These are phyloP conservation scores for Petrolisthes manimaculis DNA, from an alignment of 2,888 invertebrate species.

Conservation along the genomic window DNA sequence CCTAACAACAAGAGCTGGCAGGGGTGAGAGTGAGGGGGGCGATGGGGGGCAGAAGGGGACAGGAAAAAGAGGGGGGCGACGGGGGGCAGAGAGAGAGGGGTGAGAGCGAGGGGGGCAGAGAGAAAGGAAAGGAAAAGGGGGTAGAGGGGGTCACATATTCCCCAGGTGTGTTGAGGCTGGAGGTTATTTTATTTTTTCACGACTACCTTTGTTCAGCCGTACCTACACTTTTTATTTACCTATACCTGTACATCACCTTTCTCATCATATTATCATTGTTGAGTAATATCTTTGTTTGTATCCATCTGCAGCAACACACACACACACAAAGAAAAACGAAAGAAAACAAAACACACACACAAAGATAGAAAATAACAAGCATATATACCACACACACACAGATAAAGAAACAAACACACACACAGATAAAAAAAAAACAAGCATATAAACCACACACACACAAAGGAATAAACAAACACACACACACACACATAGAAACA, in stretches of 20 bases:
- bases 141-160: too few species aligned
- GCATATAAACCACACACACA: not conserved
- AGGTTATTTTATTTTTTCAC: too few species aligned
- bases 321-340: not conserved
- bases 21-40: constrained; percentile 13
- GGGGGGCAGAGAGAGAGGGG: not conserved
- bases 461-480: not conserved
- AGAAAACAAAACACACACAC: not conserved
- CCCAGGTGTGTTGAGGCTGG: too few species aligned
- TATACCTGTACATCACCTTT: too few species aligned
- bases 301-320: not conserved
- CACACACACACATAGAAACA: not conserved
- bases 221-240: too few species aligned
- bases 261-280: too few species aligned
- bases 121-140: not conserved
- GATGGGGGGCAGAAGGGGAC: not conserved
- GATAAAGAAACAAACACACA: not conserved
- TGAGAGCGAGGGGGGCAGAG: not conserved
- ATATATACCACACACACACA: not conserved
- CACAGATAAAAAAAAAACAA: constrained; percentile 3
- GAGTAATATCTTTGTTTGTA: too few species aligned
- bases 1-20: not conserved
- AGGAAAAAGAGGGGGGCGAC: not conserved
- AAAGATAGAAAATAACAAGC: not conserved
- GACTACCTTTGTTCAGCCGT: too few species aligned